Evolutionary conservation across 1,140 invertebrate species (phyloP).

Genomic region (Chrysoperla carnea): DNA sequence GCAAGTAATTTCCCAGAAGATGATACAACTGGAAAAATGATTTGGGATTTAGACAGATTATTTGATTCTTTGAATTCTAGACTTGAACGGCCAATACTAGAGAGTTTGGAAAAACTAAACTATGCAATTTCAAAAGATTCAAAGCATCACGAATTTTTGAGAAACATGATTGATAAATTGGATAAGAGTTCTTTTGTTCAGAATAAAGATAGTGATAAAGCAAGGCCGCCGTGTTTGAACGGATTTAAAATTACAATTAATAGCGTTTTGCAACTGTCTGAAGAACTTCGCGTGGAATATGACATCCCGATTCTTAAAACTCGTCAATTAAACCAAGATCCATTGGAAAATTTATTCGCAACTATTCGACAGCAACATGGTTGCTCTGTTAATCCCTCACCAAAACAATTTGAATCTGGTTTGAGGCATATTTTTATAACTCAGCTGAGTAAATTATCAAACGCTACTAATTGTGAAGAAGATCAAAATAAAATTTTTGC

Average conservation of each 20-base stretch:
- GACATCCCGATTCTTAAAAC: background rate
- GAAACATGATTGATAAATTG: background rate
- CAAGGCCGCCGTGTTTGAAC: background rate
- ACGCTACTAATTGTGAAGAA: background rate
- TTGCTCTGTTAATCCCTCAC: background rate
- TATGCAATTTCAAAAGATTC: background rate
- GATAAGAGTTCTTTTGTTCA: background rate
- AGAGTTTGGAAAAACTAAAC: background rate
- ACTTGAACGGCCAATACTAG: background rate
- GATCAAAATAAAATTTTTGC: slow-evolving; percentile 1
- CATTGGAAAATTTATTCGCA: slow-evolving; percentile 1
- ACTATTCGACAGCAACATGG: background rate
- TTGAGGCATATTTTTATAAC: background rate
- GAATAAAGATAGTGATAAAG: background rate
- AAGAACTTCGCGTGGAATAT: background rate
- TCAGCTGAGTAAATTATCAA: background rate
- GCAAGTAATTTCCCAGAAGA: background rate
- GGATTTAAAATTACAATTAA: background rate
- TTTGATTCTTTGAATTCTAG: slow-evolving; percentile 1
- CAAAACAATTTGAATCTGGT: background rate
- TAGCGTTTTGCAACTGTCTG: background rate
- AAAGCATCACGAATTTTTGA: background rate
- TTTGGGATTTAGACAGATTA: background rate
- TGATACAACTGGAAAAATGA: background rate
- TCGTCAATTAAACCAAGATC: background rate